Evolutionary conservation across 2,113 vertebrate species (phyloP), one percentile per base, ranked within the genome.

Genomic region (Tachycineta bicolor): DNA sequence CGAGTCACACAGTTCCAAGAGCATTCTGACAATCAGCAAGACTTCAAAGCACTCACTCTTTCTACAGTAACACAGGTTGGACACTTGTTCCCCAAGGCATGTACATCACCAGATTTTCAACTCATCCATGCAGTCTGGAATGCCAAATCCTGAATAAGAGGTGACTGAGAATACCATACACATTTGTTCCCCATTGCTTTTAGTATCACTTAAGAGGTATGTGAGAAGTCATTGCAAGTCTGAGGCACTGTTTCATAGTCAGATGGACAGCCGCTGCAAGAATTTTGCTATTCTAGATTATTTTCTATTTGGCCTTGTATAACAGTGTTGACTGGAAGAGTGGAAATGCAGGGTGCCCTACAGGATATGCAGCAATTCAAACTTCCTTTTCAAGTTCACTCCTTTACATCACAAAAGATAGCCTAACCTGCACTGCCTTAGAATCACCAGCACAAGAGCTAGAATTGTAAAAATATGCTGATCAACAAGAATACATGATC

Each of bases 321-420:
- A 59, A 88, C 19, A 90, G 79, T 0, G 3, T 31, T 2, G 3
- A 86, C 73, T 70, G 78, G 55, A 88, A 88, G 24, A 37, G 7
- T 39, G 55, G 87, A 90, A 95, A 82, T 37, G 33, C 63, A 83
- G 43, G 44, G 11, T 17, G 64, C 81, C 84, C 91, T 79, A 77
- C 46, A 93, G 71, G 90, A 91, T 88, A 89, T 47, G 75, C 13
- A 74, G 82, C 58, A 94, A 94, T 59, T 93, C 50, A 49, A 80
- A 59, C 82, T 90, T 96, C 87, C 87, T 74, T 74, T 22, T 59
- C 22, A 65, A 85, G 12, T 71, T 79, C 10, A 5, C 46, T 43
- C 44, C 34, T 49, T 83, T 46, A 29, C 9, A 56, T 28, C 44
- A 82, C 56, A 68, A 55, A 31, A 14, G 28, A 55, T 0, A 91